phyloP scores from a whole-genome alignment of 2,113 vertebrate species.

The Lycaon pictus region DNA sequence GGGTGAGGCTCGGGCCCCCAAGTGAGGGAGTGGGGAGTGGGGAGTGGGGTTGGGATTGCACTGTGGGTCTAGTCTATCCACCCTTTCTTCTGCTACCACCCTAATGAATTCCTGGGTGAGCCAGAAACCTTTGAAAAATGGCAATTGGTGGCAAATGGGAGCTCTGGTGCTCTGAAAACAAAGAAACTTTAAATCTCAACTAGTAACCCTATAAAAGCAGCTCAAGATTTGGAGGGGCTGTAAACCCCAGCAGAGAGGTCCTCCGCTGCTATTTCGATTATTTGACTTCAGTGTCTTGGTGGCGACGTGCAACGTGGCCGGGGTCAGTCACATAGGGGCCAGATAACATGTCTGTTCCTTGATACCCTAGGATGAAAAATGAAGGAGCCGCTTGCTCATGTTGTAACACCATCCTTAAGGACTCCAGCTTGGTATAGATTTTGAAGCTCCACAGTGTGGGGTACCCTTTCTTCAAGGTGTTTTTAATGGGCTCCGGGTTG shows the following conservation, averaged over 20 bases:
- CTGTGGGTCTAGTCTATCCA: not conserved
- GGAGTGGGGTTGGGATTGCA: not conserved
- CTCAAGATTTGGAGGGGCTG: constrained; percentile 66
- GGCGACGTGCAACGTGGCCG: not conserved
- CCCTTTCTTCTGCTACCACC: not conserved
- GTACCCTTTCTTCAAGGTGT: constrained; percentile 75
- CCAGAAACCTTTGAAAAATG: constrained; percentile 75
- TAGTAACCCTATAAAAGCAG: constrained; percentile 62
- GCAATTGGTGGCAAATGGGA: constrained; percentile 11
- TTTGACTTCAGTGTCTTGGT: constrained; percentile 29
- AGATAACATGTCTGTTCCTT: constrained; percentile 18
- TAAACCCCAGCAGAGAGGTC: constrained; percentile 46
- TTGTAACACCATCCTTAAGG: constrained; percentile 58
- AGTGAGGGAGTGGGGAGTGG: not conserved
- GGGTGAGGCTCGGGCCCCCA: not conserved
- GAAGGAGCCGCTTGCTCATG: constrained; percentile 54
- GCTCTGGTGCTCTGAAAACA: constrained; percentile 65
- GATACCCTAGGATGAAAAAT: constrained; percentile 66
- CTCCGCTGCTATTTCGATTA: not conserved
- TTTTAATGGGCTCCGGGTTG: constrained; percentile 78
- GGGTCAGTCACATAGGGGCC: not conserved
- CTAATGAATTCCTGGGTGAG: constrained; percentile 58
- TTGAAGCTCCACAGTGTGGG: constrained; percentile 33
- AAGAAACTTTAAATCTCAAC: constrained; percentile 70
- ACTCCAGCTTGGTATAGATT: constrained; percentile 36